Evolutionary conservation across 53 echinoderm and acorn worm genomes (phyloP), one percentile per base, ranked within the genome.

Genomic region (Mesocentrotus franciscanus): DNA sequence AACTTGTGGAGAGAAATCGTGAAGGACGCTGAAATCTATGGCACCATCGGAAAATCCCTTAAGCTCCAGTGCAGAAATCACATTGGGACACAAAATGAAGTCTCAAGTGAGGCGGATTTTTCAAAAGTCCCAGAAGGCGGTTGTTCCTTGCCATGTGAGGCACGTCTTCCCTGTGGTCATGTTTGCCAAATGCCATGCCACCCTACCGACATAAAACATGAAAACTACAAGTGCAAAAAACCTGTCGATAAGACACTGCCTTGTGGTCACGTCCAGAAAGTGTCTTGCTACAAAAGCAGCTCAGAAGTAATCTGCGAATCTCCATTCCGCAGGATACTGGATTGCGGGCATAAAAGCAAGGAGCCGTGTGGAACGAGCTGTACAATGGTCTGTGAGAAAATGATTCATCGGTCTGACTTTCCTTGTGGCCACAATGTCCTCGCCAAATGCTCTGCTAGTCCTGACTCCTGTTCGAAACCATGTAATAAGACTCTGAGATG

Each of bases 1-100:
- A 72, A 93, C 56, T 93, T 97, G 33, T 99, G 99, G 99, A 96
- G 71, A 30, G 96, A 96, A 57, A 99, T 99, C 55, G 95, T 96
- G 29, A 85, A 90, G 29, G 95, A 97, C 36, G n/a, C 96, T 60
- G 93, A 78, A 64, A 57, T 70, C 26, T 90, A 85, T 10, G 71
- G 95, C 62, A 70, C 55, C 8, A 78, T 96, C 13, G 98, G 98
- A 27, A 56, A 78, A 34, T 34, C 66, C 26, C 61, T 99, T 7
- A 58, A 68, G 39, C 92, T 99, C 71, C 89, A 85, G 17, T 99
- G 99, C 74, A 91, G 95, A 60, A 95, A 93, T 74, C 99, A 99
- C 84, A 96, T 96, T 59, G 93, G 91, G 16, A 94, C 55, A 34
- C 74, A 90, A 42, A 97, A 95, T 4, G 83, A 96, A 36, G 96